phyloP scores from a whole-genome alignment of 2,888 invertebrate genomes.

The Tenthredo scrophulariae region DNA sequence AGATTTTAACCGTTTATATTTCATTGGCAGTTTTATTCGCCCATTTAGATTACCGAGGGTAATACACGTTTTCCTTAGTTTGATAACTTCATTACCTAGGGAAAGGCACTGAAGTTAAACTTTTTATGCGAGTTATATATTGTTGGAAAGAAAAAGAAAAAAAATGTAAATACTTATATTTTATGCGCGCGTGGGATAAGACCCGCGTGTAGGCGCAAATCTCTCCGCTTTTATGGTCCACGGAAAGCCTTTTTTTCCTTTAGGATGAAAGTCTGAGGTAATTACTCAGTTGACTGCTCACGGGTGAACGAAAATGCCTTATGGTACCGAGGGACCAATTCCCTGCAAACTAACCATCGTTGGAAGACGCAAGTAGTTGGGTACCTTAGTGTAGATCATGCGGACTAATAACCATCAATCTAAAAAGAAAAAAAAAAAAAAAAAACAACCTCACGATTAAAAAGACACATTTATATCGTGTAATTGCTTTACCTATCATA shows the following conservation, averaged over 20 bases:
- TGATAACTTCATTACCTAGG: neutral
- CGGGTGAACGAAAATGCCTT: conserved; percentile 47
- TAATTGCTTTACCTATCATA: neutral
- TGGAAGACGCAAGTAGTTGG: conserved; percentile 1
- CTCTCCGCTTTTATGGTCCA: neutral
- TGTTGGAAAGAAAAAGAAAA: neutral
- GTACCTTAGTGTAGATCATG: conserved; percentile 16
- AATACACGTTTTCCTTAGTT: neutral
- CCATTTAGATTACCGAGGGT: neutral
- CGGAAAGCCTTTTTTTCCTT: neutral
- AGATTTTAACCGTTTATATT: neutral
- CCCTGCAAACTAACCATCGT: neutral
- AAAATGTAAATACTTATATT: neutral
- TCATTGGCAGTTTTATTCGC: neutral
- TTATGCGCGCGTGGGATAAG: neutral
- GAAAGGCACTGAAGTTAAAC: neutral
- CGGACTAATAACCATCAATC: conserved; percentile 25
- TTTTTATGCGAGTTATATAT: neutral
- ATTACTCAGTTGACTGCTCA: conserved; percentile 63
- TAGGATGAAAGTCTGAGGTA: conserved; percentile 57
- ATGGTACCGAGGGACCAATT: conserved; percentile 9
- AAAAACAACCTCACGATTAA: neutral
- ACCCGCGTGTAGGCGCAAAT: neutral
- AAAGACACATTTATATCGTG: neutral
- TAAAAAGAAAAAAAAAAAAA: neutral